phyloP scores from a whole-genome alignment of 2,113 vertebrate genomes.

The Charadrius vociferus region DNA sequence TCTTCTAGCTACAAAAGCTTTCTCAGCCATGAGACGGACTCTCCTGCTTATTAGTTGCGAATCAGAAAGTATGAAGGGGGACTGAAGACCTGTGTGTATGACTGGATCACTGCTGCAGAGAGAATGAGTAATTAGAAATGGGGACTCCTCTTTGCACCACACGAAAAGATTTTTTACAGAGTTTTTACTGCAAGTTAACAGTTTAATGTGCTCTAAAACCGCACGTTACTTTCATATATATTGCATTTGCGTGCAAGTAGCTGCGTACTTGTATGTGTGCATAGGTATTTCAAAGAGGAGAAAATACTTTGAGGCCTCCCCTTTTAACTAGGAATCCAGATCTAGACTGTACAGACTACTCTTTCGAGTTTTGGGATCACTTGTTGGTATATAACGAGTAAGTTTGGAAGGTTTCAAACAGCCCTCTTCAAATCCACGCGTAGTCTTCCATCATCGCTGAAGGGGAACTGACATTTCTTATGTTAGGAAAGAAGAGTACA shows the following conservation, averaged over 20 bases:
- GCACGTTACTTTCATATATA: background rate
- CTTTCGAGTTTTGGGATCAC: background rate
- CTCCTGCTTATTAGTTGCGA: background rate
- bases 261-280: background rate
- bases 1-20: background rate
- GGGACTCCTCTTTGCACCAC: background rate
- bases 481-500: background rate
- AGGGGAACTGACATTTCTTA: background rate
- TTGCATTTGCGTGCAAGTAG: background rate
- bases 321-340: background rate
- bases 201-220: background rate
- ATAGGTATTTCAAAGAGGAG: background rate
- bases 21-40: background rate
- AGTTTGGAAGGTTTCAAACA: background rate
- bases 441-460: background rate
- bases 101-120: background rate
- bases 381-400: background rate
- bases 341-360: background rate
- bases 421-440: background rate
- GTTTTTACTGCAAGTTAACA: background rate
- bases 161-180: background rate
- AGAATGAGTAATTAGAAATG: background rate
- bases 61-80: background rate
- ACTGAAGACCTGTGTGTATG: background rate
- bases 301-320: background rate